These are phyloP conservation scores for Schizopygopsis pylzovi DNA, from an alignment of 2,797 vertebrate genomes.

Conservation along the genomic window DNA sequence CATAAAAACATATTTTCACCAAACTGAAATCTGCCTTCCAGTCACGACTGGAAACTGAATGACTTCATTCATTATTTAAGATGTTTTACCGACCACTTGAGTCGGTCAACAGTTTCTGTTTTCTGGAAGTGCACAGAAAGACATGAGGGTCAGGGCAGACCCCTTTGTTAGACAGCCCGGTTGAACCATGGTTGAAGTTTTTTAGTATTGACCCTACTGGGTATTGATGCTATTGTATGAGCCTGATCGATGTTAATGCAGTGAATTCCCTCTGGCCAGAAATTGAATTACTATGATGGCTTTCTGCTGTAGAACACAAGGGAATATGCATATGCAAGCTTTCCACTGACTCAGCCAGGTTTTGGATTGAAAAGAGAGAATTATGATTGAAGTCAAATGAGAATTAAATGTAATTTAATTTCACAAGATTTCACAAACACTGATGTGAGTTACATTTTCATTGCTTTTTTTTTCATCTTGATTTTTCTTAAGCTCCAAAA, in stretches of 20 bases:
- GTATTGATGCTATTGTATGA: conserved; percentile 45
- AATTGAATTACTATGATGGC: background rate
- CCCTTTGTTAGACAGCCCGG: background rate
- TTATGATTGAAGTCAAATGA: background rate
- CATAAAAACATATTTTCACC: too few species aligned
- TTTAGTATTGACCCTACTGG: conserved; percentile 40
- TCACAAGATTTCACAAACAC: background rate
- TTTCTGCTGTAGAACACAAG: conserved; percentile 17
- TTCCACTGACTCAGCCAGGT: background rate
- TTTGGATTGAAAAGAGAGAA: background rate
- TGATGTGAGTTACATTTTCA: background rate
- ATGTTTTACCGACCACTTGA: background rate
- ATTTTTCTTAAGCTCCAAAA: background rate
- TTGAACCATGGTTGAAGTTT: conserved; percentile 20
- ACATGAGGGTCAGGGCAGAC: background rate
- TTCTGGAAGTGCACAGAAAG: background rate
- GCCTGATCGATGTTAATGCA: conserved; percentile 54
- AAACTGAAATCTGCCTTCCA: too few species aligned
- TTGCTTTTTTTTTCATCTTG: background rate
- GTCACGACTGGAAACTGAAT: background rate
- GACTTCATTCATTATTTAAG: background rate
- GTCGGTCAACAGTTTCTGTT: background rate
- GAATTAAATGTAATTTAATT: background rate
- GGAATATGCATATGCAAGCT: conserved; percentile 26
- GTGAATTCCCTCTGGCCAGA: conserved; percentile 46